Base-by-base conservation (phyloP, 2,797 vertebrate genomes). In the Xenops minutus region DNA sequence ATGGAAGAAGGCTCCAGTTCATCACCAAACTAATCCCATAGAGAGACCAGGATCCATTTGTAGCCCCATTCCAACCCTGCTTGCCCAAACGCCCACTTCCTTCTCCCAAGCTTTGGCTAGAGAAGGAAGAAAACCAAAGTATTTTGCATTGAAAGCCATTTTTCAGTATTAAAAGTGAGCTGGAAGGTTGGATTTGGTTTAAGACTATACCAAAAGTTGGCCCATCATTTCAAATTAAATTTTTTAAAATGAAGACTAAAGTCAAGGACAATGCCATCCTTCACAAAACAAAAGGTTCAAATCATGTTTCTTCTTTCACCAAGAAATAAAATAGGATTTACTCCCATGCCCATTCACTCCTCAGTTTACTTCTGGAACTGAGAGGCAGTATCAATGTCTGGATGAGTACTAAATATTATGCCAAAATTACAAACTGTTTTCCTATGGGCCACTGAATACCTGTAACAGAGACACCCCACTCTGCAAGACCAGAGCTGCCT, bases 1-100 rank as follows among this genome's bases (percentile, higher is more conserved):
- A 89, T 44, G 56, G 91, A 96, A 89, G 76, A 93, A 94, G 86
- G 68, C 61, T 85, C 49, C 44, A 77, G 63, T 85, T 92, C 68
- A 74, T 83, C 91, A 68, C 81, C 66, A 61, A 89, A 56, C 73
- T 85, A 95, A 95, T 91, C 84, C 86, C 74, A 67, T 2, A 4
- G 61, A 88, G 62, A 88, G 32, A 41, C 41, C 49, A 51, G 21
- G 21, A 82, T 82, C 67, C 56, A 55, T 56, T 84, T 75, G 54
- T 24, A 68, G 75, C 83, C 64, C 43, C 44, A 37, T 90, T 84
- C 52, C 62, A 91, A 3, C 24, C 14, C 22, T 9, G 8, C 26
- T 73, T 69, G 90, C 52, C 56, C 44, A 82, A 93, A 88, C 49
- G 79, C 16, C 16, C 21, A 22, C 23, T 66, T 63, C 77, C 34